Base-by-base conservation (phyloP, 2,888 invertebrate genomes). In the Caenorhabditis macrosperma region DNA sequence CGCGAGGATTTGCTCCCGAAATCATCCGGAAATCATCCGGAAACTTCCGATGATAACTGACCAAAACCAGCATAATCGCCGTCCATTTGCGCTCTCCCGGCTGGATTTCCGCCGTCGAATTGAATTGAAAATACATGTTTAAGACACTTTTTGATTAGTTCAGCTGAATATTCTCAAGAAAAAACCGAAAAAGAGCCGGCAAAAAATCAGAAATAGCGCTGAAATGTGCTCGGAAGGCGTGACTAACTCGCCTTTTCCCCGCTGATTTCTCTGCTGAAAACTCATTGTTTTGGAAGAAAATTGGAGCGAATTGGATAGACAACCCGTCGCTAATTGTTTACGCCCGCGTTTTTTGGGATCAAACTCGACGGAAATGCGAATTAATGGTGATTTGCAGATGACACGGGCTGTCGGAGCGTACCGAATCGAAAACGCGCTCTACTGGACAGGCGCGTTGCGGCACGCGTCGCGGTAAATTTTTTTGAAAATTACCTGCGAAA, bases 41-140 rank as follows among this genome's bases (percentile, higher is more conserved):
- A 33, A 33, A 7, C 5, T 7, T 33, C 10, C 6, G n/a, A n/a
- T n/a, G n/a, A n/a, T n/a, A n/a, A 41, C 22, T 38, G 12, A 72
- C 72, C 72, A 72, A 12, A n/a, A 61, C 33, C 6, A 72, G 57
- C 22, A 72, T 20, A 48, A 72, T 15, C 0, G 63, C 72, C 2
- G 72, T 15, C 63, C 55, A 72, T 48, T 55, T 64, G 12, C 63
- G 22, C 17, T 72, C 55, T 1, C 57, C 38, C 5, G 63, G 57
- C 22, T 64, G 63, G 35, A 64, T 46, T 64, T 63, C 72, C 17
- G 30, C 24, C 0, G 72, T 72, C 0, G 72, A 57, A n/a, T 72
- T 72, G 35, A 64, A 64, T 35, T 72, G 72, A n/a, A 48, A 72
- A 24, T 72, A 72, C 72, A 72, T 72, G n/a, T n/a, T n/a, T n/a